These are phyloP conservation scores for Cyclophora punctaria DNA, from an alignment of 2,888 invertebrate species.

Conservation along the genomic window DNA sequence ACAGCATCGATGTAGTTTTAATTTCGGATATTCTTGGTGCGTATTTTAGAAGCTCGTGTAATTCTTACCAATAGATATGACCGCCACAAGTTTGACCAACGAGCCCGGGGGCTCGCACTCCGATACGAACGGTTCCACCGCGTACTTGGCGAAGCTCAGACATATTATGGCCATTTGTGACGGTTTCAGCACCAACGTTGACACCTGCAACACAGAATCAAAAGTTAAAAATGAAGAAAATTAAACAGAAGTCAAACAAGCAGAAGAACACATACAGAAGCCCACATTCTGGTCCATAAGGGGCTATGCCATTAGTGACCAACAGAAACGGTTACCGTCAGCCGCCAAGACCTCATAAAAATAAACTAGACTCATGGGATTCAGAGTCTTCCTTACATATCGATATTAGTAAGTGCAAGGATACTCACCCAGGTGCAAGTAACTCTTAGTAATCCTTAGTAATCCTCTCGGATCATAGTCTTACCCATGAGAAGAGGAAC, in stretches of 20 bases:
- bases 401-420: neutral
- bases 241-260: too few species aligned
- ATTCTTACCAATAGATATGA: conserved; percentile 85
- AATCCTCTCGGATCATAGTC: neutral
- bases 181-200: conserved; percentile 92
- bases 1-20: neutral
- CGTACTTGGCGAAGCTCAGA: conserved; percentile 94
- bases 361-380: too few species aligned
- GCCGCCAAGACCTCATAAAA: too few species aligned
- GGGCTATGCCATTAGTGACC: too few species aligned
- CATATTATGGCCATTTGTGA: conserved; percentile 96
- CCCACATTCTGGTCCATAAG: too few species aligned
- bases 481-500: conserved; percentile 94
- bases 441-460: too few species aligned
- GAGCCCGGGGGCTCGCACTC: conserved; percentile 89
- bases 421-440: too few species aligned
- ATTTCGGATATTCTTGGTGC: conserved; percentile 15
- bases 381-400: too few species aligned
- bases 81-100: conserved; percentile 91
- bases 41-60: conserved; percentile 15
- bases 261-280: too few species aligned
- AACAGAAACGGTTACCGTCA: too few species aligned
- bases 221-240: too few species aligned
- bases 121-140: conserved; percentile 90
- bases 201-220: conserved; percentile 79